These are phyloP conservation scores for Mallotus villosus DNA, from an alignment of 2,797 vertebrate species.

Conservation along the genomic window DNA sequence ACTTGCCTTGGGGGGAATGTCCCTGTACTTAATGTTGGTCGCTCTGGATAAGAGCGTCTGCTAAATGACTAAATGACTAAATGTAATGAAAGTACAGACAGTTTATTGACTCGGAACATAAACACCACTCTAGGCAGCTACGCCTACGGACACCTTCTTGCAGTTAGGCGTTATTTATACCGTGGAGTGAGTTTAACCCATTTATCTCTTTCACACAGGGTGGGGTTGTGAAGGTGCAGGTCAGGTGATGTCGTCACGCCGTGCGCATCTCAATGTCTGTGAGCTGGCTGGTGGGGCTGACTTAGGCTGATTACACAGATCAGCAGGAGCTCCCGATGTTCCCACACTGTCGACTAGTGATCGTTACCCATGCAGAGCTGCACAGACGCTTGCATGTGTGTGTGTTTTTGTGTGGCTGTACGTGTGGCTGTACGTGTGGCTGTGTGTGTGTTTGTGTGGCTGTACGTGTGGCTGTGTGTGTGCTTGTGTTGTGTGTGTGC, in stretches of 20 bases:
- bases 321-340: constrained; percentile 10
- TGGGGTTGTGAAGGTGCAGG: background rate
- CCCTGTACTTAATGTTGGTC: too few species aligned
- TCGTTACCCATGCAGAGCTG: background rate
- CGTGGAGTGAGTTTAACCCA: too few species aligned
- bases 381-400: background rate
- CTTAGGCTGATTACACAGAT: constrained; percentile 48
- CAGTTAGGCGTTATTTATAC: too few species aligned
- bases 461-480: background rate
- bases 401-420: background rate
- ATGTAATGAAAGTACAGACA: background rate
- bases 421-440: constrained; percentile 5
- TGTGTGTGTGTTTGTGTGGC: background rate
- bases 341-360: constrained; percentile 20
- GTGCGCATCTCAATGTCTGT: constrained; percentile 13
- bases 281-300: constrained; percentile 40
- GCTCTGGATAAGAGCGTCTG: too few species aligned
- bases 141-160: too few species aligned
- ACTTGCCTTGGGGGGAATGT: too few species aligned
- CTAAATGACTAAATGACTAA: too few species aligned
- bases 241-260: constrained; percentile 28
- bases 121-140: too few species aligned
- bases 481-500: background rate
- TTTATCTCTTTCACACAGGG: too few species aligned
- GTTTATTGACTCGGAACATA: too few species aligned